A percentile compares a stretch with the other conserved stretches of the same genome.
phyloP scores from a whole-genome alignment of 2,888 invertebrate genomes.

The Metallyticus violacea region DNA sequence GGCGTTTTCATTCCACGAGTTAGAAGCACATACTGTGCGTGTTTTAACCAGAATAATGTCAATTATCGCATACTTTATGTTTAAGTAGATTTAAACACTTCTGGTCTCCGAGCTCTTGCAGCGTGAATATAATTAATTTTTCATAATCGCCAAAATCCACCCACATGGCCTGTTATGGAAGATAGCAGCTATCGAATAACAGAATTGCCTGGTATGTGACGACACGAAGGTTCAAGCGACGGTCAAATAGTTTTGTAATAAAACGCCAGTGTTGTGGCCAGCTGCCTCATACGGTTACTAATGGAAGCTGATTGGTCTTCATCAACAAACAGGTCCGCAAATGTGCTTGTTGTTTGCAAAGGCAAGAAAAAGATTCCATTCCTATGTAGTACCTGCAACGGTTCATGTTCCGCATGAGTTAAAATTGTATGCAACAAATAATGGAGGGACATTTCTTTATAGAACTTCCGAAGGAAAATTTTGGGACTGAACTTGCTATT shows the following conservation, averaged over 20 bases:
- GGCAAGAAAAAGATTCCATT: neutral
- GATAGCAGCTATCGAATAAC: neutral
- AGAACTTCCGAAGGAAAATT: too few species aligned
- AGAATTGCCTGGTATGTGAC: neutral
- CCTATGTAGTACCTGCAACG: neutral
- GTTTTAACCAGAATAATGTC: neutral
- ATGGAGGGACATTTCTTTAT: too few species aligned
- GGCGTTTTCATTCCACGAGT: too few species aligned
- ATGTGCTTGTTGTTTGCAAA: neutral
- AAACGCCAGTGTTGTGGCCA: neutral
- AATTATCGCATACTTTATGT: too few species aligned
- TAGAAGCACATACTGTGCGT: too few species aligned
- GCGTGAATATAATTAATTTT: too few species aligned
- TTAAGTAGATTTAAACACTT: too few species aligned
- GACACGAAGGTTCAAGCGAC: neutral
- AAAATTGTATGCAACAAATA: too few species aligned
- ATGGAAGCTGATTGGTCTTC: neutral
- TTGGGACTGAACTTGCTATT: too few species aligned
- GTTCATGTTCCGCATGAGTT: too few species aligned
- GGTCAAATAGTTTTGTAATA: neutral
- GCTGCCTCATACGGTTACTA: neutral
- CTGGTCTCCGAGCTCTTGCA: too few species aligned
- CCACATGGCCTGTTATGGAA: neutral
- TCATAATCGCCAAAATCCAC: neutral
- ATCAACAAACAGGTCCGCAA: neutral